A percentile compares a stretch with the other conserved stretches of the same genome.
These are phyloP conservation scores for Heliangelus exortis DNA, from an alignment of 2,797 vertebrate genomes.

Conservation along the genomic window DNA sequence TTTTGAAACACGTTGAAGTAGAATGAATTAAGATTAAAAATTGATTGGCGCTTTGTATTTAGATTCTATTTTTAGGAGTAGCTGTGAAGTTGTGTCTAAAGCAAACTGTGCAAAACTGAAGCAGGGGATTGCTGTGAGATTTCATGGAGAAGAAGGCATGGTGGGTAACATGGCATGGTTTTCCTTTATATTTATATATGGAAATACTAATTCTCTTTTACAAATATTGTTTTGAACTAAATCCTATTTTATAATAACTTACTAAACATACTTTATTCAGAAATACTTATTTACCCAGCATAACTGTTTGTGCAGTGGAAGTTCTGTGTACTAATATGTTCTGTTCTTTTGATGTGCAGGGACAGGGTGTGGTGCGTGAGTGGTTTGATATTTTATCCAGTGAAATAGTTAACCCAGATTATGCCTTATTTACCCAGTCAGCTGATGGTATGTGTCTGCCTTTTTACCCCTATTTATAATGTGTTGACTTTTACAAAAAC, in stretches of 20 bases:
- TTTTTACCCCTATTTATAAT: not conserved
- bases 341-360: constrained; percentile 80
- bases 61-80: constrained; percentile 99
- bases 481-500: not conserved
- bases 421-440: constrained; percentile 97
- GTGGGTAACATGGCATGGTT: constrained; percentile 76
- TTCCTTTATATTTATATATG: not conserved
- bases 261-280: not conserved
- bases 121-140: constrained; percentile 96
- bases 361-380: constrained; percentile 97
- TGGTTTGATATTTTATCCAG: constrained; percentile 99
- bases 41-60: constrained; percentile 76
- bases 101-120: constrained; percentile 97
- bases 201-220: not conserved
- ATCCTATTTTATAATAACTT: not conserved
- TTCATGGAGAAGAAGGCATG: constrained; percentile 99
- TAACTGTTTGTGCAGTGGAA: not conserved
- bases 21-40: constrained; percentile 47
- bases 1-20: not conserved
- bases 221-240: not conserved
- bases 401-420: constrained; percentile 99
- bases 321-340: not conserved
- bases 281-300: not conserved
- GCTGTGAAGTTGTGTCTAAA: constrained; percentile 98
- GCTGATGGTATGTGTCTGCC: constrained; percentile 89